Evolutionary conservation across 2,113 vertebrate species (phyloP), one percentile per base, ranked within the genome.

Genomic region (Mus pahari): DNA sequence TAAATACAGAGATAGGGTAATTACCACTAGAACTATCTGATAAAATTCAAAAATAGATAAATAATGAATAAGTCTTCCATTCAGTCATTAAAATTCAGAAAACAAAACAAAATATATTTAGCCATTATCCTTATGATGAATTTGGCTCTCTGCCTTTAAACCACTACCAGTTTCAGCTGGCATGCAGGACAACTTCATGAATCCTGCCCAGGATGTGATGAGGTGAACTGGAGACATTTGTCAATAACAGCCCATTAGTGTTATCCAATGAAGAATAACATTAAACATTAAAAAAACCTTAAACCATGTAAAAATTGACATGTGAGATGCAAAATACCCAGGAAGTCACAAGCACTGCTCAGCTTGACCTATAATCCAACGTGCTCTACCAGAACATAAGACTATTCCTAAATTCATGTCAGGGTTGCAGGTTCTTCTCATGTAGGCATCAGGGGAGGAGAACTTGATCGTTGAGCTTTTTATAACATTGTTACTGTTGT

Each of bases 31-130:
- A 98, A 98, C 98, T 98, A 98, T 98, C 97, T 98, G 97, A 98
- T 98, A 98, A 97, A 98, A 98, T 98, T 98, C 95, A 98, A 97
- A 98, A 98, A 98, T 95, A 98, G 98, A 98, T 98, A 98, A 99
- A 98, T 98, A 98, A 98, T 98, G 97, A 98, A 98, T 98, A 98
- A 98, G 92, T 98, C 97, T 98, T 98, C 97, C 97, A 98, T 98
- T 98, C 84, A 42, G 97, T 98, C 98, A 98, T 98, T 98, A 98
- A 98, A 98, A 98, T 98, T 97, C 24, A 97, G 96, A 98, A 98
- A 95, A 96, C 94, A 96, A 97, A 95, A 95, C 95, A 98, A 98
- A 98, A 98, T 98, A 97, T 98, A 98, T 98, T 98, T 98, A 96
- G 97, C 98, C 98, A 98, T 98, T 98, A 98, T 98, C 98, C 97